Conservation (phyloP, 2,797 vertebrate genomes). For the Eospalax fontanierii region DNA sequence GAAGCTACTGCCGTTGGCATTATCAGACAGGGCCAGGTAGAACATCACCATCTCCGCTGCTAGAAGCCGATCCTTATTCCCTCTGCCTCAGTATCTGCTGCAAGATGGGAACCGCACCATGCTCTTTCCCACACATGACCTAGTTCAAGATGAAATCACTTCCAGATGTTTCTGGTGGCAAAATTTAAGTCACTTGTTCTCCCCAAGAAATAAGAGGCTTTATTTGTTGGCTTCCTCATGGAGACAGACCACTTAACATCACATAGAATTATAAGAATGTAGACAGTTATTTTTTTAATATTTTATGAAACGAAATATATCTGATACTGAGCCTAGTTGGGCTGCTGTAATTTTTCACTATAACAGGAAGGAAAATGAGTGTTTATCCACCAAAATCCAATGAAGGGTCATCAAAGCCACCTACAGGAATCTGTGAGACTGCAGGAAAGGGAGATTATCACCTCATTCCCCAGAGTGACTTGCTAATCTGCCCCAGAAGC, state of each 20-base stretch:
- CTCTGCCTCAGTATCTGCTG: no score
- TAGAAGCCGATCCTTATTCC: neutral
- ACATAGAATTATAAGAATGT: neutral
- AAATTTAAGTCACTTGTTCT: neutral
- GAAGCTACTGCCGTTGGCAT: neutral
- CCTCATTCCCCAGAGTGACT: neutral
- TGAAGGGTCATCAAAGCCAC: neutral
- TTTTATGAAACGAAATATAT: neutral
- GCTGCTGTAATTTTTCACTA: neutral
- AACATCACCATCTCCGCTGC: neutral
- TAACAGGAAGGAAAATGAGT: neutral
- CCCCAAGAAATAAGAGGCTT: neutral
- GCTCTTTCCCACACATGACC: neutral
- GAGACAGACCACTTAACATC: neutral
- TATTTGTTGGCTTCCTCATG: neutral
- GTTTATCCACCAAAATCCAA: neutral
- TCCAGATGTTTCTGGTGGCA: neutral
- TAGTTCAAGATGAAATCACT: neutral
- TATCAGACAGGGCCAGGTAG: neutral
- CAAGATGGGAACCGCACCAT: neutral
- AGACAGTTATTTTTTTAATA: neutral
- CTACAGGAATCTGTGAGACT: neutral
- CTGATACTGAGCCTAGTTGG: neutral
- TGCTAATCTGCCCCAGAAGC: neutral
- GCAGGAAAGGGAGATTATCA: neutral